A percentile compares a stretch with the other conserved stretches of the same genome.
Evolutionary conservation across 2,888 invertebrate genomes (phyloP).

Genomic region (Pasiphila rectangulata): DNA sequence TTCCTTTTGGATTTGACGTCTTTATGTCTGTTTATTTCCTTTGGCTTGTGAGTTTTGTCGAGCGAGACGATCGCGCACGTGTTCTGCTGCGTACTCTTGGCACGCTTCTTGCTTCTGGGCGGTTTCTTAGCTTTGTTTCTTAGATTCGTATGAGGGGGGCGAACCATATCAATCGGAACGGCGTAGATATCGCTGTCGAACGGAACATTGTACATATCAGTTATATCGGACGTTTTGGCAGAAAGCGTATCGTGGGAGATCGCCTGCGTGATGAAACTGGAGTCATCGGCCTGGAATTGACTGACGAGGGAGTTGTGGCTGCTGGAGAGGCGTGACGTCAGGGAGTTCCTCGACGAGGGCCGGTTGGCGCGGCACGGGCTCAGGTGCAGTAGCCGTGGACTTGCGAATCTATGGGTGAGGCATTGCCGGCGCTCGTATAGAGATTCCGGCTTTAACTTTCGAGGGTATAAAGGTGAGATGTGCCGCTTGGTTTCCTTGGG

Average conservation of each 20-base stretch:
- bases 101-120: conserved; percentile 65
- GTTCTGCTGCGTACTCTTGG: conserved; percentile 56
- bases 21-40: conserved; percentile 56
- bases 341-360: conserved; percentile 88
- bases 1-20: conserved; percentile 82
- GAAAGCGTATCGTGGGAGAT: conserved; percentile 91
- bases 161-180: conserved; percentile 90
- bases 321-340: conserved; percentile 89
- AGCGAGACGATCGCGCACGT: conserved; percentile 41
- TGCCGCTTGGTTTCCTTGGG: conserved; percentile 46
- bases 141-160: conserved; percentile 72
- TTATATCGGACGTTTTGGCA: conserved; percentile 86
- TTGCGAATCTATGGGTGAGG: conserved; percentile 67
- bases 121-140: conserved; percentile 65
- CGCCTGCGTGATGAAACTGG: conserved; percentile 92
- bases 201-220: conserved; percentile 93
- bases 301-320: conserved; percentile 91
- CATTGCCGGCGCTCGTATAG: conserved; percentile 68
- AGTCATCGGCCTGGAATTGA: conserved; percentile 89
- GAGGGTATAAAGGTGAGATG: conserved; percentile 63
- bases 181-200: conserved; percentile 94
- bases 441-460: conserved; percentile 62
- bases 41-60: conserved; percentile 52
- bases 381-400: conserved; percentile 78
- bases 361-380: conserved; percentile 82